phyloP scores from a whole-genome alignment of 1,140 invertebrate species.

The Rhopalosiphum padi region DNA sequence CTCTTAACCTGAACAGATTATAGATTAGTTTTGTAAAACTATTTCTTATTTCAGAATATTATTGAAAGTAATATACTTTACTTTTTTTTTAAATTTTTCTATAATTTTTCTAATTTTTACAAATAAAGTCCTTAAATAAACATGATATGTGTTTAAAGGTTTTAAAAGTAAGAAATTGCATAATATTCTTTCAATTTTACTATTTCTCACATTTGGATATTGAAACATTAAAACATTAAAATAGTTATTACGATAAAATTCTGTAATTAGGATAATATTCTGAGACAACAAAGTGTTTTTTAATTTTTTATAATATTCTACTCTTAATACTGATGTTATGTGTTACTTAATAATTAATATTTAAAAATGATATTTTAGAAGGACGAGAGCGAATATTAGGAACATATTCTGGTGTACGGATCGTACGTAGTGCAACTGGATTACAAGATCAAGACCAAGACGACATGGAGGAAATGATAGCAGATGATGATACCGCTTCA shows the following conservation, averaged over 20 bases:
- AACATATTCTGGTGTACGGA: conserved; percentile 61
- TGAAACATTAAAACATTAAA: neutral
- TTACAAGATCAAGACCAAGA: conserved; percentile 52
- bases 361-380: conserved; percentile 32
- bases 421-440: conserved; percentile 58
- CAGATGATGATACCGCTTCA: neutral
- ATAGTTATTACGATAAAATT: neutral
- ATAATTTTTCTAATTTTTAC: neutral
- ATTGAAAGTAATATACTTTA: too few species aligned
- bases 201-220: neutral
- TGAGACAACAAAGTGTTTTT: neutral
- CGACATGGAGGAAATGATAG: neutral
- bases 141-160: neutral
- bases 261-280: neutral
- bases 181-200: neutral
- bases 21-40: too few species aligned
- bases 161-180: neutral
- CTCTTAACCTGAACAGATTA: neutral
- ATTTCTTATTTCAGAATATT: too few species aligned
- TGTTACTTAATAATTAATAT: neutral
- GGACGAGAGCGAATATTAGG: conserved; percentile 42
- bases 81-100: too few species aligned
- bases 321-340: neutral
- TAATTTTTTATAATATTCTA: neutral
- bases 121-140: too few species aligned